These are phyloP conservation scores for Hippocampus kuda DNA, from an alignment of 2,797 vertebrate genomes.

Conservation along the genomic window DNA sequence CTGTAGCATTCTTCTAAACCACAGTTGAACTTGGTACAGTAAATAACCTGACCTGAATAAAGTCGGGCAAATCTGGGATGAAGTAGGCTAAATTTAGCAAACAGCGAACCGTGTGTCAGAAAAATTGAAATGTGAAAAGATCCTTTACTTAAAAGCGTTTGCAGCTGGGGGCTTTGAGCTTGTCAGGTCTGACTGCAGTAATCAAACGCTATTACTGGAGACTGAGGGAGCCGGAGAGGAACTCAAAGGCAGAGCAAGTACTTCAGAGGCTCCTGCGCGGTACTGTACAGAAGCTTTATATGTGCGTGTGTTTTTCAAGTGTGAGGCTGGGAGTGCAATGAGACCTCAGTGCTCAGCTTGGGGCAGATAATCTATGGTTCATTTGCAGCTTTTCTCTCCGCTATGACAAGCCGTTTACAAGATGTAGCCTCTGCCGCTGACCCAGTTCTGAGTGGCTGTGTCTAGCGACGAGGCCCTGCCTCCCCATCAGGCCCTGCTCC, in stretches of 20 bases:
- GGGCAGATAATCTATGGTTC: constrained; percentile 69
- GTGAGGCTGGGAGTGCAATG: constrained; percentile 39
- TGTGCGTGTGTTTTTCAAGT: constrained; percentile 39
- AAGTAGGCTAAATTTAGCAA: constrained; percentile 56
- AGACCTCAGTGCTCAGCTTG: constrained; percentile 59
- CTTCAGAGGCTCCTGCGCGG: constrained; percentile 39
- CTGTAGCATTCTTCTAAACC: constrained; percentile 44
- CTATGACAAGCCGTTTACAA: constrained; percentile 71
- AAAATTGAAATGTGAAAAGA: constrained; percentile 52
- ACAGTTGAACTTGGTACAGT: constrained; percentile 58
- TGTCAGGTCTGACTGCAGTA: constrained; percentile 60
- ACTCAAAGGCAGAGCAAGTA: constrained; percentile 46
- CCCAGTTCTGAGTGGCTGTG: constrained; percentile 71
- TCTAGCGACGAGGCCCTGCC: constrained; percentile 68
- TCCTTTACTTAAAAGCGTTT: constrained; percentile 46
- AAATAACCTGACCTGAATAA: constrained; percentile 66
- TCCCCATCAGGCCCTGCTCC: constrained; percentile 66
- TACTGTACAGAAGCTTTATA: constrained; percentile 32
- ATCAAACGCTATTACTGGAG: constrained; percentile 61
- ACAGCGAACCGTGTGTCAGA: constrained; percentile 39
- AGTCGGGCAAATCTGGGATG: constrained; percentile 52
- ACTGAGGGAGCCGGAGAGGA: constrained; percentile 38
- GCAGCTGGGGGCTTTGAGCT: constrained; percentile 45
- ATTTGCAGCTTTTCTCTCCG: constrained; percentile 68
- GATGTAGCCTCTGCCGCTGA: constrained; percentile 67